These are phyloP conservation scores for Amphipyra berbera DNA, from an alignment of 2,888 invertebrate genomes.

Conservation along the genomic window DNA sequence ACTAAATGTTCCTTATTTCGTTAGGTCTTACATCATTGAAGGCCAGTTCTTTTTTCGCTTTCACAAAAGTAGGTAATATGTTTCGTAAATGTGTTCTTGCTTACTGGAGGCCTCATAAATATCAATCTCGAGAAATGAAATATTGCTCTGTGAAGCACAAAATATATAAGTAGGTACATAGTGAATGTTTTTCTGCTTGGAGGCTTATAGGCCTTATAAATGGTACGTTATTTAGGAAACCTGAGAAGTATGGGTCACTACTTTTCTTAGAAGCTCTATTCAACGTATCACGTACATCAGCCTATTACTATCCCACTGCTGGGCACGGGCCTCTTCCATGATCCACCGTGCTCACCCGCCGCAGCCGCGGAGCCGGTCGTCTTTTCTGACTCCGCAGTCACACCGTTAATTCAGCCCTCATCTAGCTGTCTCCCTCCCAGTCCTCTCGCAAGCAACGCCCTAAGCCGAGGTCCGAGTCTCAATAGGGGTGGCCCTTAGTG, in stretches of 20 bases:
- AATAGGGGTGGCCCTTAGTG: too few species aligned
- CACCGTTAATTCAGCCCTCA: too few species aligned
- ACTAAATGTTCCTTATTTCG: background rate
- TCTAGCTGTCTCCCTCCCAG: too few species aligned
- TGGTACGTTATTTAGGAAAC: constrained; percentile 29
- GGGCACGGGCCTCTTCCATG: too few species aligned
- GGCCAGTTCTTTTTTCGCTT: background rate
- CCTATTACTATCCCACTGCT: too few species aligned
- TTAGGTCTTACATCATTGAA: background rate
- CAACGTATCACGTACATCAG: background rate
- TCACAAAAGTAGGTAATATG: constrained; percentile 15
- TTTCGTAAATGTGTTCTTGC: constrained; percentile 29
- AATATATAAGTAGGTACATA: constrained; percentile 17
- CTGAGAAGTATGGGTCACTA: constrained; percentile 15
- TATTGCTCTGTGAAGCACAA: constrained; percentile 22
- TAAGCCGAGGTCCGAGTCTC: too few species aligned
- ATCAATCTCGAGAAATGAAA: constrained; percentile 37
- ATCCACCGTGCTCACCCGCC: too few species aligned
- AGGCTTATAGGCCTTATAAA: constrained; percentile 6
- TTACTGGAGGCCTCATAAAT: constrained; percentile 39
- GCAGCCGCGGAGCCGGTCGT: too few species aligned
- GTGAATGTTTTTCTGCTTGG: constrained; percentile 19
- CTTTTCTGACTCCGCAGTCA: too few species aligned
- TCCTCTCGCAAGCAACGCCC: too few species aligned
- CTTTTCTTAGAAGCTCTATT: background rate